phyloP scores from a whole-genome alignment of 1,140 invertebrate genomes.

The Mercenaria mercenaria region DNA sequence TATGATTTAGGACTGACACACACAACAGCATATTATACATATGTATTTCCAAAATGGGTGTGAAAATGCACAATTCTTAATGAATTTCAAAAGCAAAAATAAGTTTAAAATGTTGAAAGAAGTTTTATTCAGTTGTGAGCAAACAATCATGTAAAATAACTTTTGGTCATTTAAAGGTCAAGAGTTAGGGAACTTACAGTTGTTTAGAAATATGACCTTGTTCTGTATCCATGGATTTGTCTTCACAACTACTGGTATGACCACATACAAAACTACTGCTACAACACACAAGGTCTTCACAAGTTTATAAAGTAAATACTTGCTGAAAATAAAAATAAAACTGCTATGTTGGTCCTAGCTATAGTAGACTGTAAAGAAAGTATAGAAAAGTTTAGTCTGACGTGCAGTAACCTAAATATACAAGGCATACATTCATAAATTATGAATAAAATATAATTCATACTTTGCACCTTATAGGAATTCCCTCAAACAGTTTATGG shows the following conservation, averaged over 20 bases:
- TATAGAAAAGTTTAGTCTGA: no score
- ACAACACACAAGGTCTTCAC: background rate
- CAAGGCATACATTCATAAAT: background rate
- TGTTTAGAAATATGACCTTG: conserved; percentile 78
- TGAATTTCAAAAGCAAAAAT: no score
- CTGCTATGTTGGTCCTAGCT: background rate
- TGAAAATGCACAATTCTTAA: no score
- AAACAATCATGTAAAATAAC: no score
- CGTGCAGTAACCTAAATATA: no score
- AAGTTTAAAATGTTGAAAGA: no score
- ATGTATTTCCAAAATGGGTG: no score
- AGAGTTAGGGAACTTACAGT: conserved; percentile 69
- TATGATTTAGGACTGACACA: no score
- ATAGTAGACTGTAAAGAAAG: no score
- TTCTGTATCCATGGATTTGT: conserved; percentile 78
- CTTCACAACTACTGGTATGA: conserved; percentile 74
- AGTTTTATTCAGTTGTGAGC: no score
- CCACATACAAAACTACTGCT: conserved; percentile 65
- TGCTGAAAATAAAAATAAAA: conserved; percentile 29
- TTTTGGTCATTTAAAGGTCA: no score
- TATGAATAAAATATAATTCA: background rate
- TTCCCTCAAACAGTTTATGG: background rate
- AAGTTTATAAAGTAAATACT: background rate
- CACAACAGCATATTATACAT: no score
- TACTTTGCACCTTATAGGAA: background rate